phyloP scores from a whole-genome alignment of 2,113 vertebrate species.

The Parus major region DNA sequence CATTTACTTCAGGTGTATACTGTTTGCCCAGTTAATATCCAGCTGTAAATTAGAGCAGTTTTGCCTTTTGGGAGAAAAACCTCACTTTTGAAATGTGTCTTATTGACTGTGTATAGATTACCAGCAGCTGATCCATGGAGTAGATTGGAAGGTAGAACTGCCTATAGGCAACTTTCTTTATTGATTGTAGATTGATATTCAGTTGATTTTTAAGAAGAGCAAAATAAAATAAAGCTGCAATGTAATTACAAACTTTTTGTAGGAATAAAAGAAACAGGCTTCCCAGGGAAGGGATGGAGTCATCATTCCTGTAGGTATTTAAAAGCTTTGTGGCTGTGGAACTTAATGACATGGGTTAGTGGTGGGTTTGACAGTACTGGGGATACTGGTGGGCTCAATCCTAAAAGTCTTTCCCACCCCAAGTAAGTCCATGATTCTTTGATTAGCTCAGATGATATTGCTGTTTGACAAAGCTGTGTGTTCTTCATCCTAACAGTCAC shows the following conservation, averaged over 20 bases:
- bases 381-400: neutral
- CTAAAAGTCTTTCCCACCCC: neutral
- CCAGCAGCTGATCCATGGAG: constrained; percentile 72
- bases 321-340: neutral
- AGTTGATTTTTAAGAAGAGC: constrained; percentile 66
- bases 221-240: constrained; percentile 68
- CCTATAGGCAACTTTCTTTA: constrained; percentile 57
- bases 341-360: neutral
- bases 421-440: neutral
- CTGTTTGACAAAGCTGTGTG: constrained; percentile 3
- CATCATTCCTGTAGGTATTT: neutral
- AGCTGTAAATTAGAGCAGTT: constrained; percentile 70
- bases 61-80: constrained; percentile 71
- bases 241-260: constrained; percentile 66
- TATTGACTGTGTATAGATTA: constrained; percentile 75
- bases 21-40: constrained; percentile 66
- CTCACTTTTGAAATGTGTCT: constrained; percentile 70
- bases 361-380: neutral
- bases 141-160: constrained; percentile 64
- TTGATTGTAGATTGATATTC: constrained; percentile 74
- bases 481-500: neutral
- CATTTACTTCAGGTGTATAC: constrained; percentile 70
- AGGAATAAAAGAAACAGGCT: constrained; percentile 24
- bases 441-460: neutral
- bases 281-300: neutral